Conservation (phyloP, 2,888 invertebrate species). For the Agelastica alni region DNA sequence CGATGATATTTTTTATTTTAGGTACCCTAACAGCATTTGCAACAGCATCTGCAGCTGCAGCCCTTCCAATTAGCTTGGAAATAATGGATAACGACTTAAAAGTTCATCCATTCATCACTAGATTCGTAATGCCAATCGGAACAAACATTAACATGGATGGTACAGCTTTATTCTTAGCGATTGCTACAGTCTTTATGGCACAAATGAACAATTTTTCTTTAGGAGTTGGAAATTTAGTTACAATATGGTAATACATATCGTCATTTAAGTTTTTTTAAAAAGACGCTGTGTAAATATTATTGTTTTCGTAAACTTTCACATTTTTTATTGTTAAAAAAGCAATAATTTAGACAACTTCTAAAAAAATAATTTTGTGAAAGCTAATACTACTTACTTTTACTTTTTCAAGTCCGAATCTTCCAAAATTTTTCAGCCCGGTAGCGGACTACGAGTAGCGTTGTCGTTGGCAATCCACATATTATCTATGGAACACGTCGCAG, state of each 20-base stretch:
- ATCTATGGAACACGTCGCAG: too few species aligned
- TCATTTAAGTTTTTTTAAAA: too few species aligned
- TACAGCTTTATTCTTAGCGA: slow-evolving; percentile 85
- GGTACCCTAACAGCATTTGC: slow-evolving; percentile 82
- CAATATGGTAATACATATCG: slow-evolving; percentile 88
- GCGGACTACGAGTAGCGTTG: too few species aligned
- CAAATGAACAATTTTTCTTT: slow-evolving; percentile 83
- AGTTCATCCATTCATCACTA: slow-evolving; percentile 79
- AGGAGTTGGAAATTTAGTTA: slow-evolving; percentile 81
- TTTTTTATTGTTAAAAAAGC: too few species aligned
- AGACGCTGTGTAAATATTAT: too few species aligned
- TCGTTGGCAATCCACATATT: too few species aligned
- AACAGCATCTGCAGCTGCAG: slow-evolving; percentile 89
- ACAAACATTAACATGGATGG: slow-evolving; percentile 94
- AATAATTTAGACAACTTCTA: too few species aligned
- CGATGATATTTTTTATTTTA: slow-evolving; percentile 15
- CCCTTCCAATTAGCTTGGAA: slow-evolving; percentile 83
- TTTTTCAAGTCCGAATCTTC: too few species aligned
- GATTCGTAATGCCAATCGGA: slow-evolving; percentile 88
- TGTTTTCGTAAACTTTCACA: too few species aligned
- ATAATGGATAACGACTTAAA: slow-evolving; percentile 83
- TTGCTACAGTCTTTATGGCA: slow-evolving; percentile 85
- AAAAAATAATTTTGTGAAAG: too few species aligned
- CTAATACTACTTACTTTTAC: too few species aligned
- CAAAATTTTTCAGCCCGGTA: too few species aligned